phyloP scores from a whole-genome alignment of 1,140 invertebrate genomes.

The Cydia fagiglandana region DNA sequence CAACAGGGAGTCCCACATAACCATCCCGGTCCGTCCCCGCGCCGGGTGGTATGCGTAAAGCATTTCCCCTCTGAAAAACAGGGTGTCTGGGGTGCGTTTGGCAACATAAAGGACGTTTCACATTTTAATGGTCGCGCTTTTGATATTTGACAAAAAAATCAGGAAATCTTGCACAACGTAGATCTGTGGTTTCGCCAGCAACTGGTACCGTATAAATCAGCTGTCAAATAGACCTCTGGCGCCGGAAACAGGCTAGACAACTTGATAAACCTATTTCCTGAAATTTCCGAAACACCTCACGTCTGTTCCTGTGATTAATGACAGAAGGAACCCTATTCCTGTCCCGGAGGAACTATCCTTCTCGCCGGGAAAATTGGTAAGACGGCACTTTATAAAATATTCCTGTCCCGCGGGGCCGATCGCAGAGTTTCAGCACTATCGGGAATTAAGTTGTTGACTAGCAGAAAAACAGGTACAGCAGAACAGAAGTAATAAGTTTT shows the following conservation, averaged over 20 bases:
- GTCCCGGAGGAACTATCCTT: conserved; percentile 19
- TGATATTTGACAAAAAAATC: too few species aligned
- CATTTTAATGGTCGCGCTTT: too few species aligned
- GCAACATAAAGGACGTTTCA: too few species aligned
- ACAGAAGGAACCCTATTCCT: not conserved
- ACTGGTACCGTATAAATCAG: too few species aligned
- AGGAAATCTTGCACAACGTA: too few species aligned
- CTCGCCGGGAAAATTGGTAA: conserved; percentile 26
- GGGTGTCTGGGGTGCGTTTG: too few species aligned
- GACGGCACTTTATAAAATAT: conserved; percentile 29
- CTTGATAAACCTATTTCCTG: not conserved
- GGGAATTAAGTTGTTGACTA: conserved; percentile 5
- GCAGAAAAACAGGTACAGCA: not conserved
- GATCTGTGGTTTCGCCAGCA: too few species aligned
- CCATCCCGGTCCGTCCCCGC: too few species aligned
- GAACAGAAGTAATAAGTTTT: not conserved
- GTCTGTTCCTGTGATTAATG: conserved; percentile 18
- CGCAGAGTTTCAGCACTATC: not conserved
- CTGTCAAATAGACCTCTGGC: too few species aligned
- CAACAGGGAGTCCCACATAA: too few species aligned
- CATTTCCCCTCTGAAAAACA: too few species aligned
- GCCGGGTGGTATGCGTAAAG: too few species aligned
- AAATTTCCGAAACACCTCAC: conserved; percentile 1
- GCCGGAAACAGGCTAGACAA: not conserved
- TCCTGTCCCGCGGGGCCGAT: not conserved